Conservation (phyloP, 2,113 vertebrate species). For the Apeltes quadracus region DNA sequence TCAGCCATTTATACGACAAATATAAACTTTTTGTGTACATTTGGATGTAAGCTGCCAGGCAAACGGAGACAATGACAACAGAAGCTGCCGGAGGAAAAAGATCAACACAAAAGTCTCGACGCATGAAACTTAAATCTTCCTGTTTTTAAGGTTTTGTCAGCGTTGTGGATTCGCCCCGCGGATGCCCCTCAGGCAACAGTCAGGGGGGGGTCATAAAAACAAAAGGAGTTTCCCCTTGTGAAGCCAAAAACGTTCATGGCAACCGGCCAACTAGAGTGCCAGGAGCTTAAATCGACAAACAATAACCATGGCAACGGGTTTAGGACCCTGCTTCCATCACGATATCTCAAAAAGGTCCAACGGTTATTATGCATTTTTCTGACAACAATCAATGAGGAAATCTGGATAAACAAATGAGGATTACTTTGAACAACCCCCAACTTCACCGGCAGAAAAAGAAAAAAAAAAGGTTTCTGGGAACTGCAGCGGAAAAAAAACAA, state of each 20-base stretch:
- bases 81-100: background rate
- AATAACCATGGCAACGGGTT: too few species aligned
- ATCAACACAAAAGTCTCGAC: background rate
- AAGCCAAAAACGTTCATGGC: background rate
- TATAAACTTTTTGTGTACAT: background rate
- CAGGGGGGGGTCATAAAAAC: background rate
- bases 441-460: background rate
- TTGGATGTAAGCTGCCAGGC: background rate
- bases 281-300: background rate
- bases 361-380: background rate
- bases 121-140: background rate
- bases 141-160: too few species aligned
- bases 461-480: conserved; percentile 30
- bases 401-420: background rate
- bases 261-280: background rate
- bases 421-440: background rate
- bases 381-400: background rate
- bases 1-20: background rate
- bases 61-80: background rate
- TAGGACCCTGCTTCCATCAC: background rate
- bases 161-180: too few species aligned
- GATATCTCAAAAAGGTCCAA: background rate
- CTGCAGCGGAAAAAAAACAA: background rate
- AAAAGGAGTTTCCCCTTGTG: background rate
- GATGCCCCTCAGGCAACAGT: background rate